These are phyloP conservation scores for Nymphalis io DNA, from an alignment of 1,140 invertebrate genomes.

Conservation along the genomic window DNA sequence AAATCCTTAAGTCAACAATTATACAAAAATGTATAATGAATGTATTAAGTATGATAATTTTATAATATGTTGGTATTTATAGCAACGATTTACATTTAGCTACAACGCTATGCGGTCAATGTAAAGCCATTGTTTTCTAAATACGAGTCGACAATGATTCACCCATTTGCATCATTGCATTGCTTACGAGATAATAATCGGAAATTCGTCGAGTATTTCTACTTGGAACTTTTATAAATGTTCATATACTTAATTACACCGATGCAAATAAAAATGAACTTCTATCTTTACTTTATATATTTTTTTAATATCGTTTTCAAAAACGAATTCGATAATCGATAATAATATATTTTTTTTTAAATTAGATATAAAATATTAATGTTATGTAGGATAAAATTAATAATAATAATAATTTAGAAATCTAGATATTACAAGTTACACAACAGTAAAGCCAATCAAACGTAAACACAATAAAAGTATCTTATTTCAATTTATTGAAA, in stretches of 20 bases:
- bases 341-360: not conserved
- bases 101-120: not conserved
- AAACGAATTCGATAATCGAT: too few relatives aligned
- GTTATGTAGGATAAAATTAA: too few relatives aligned
- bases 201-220: slow-evolving; percentile 5
- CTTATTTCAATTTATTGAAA: slow-evolving; percentile 8
- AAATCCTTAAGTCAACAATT: too few relatives aligned
- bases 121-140: slow-evolving; percentile 27
- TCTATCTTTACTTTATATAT: too few relatives aligned
- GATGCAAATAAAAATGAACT: not conserved
- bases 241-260: too few relatives aligned
- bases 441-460: not conserved
- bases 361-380: not conserved
- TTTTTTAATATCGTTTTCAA: too few relatives aligned
- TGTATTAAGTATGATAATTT: too few relatives aligned
- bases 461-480: slow-evolving; percentile 9
- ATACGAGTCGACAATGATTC: slow-evolving; percentile 24
- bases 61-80: not conserved
- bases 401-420: too few relatives aligned
- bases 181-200: slow-evolving; percentile 24
- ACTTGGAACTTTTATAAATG: slow-evolving; percentile 13
- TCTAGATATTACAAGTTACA: not conserved
- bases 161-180: slow-evolving; percentile 27
- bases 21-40: too few relatives aligned
- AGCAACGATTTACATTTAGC: not conserved